phyloP scores from a whole-genome alignment of 64 coral and sea anemone species.

The Acropora tenuis region DNA sequence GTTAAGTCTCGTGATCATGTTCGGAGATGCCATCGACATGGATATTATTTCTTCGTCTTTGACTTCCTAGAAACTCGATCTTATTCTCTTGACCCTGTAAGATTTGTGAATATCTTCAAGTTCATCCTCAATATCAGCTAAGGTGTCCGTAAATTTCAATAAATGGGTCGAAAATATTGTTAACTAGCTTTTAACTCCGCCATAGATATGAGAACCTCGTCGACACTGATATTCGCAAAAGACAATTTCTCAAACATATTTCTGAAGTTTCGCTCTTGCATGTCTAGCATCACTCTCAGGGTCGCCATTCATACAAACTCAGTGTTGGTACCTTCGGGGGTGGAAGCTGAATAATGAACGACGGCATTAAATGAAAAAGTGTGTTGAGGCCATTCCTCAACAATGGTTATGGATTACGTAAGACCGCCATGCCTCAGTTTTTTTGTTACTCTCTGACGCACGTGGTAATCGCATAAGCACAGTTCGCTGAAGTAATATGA shows the following conservation, averaged over 20 bases:
- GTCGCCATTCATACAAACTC: not conserved
- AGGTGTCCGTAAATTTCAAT: not conserved
- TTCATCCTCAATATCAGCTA: not conserved
- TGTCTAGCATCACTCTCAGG: not conserved
- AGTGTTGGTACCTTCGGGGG: not conserved
- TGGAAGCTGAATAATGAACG: no score
- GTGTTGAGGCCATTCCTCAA: no score
- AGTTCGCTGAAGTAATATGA: no score
- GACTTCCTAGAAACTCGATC: not conserved
- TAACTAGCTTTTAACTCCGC: not conserved
- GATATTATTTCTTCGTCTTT: not conserved
- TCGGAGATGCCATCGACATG: not conserved
- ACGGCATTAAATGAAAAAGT: no score
- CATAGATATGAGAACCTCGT: not conserved
- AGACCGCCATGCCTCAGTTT: no score
- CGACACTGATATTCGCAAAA: not conserved
- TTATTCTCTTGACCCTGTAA: not conserved
- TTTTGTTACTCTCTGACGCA: no score
- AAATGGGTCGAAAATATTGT: not conserved
- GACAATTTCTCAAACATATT: not conserved
- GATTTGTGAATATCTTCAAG: not conserved
- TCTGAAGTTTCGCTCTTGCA: not conserved
- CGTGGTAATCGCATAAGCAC: no score
- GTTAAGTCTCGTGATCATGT: not conserved
- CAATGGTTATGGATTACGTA: no score